These are phyloP conservation scores for Willisornis vidua DNA, from an alignment of 2,113 vertebrate species.

Conservation along the genomic window DNA sequence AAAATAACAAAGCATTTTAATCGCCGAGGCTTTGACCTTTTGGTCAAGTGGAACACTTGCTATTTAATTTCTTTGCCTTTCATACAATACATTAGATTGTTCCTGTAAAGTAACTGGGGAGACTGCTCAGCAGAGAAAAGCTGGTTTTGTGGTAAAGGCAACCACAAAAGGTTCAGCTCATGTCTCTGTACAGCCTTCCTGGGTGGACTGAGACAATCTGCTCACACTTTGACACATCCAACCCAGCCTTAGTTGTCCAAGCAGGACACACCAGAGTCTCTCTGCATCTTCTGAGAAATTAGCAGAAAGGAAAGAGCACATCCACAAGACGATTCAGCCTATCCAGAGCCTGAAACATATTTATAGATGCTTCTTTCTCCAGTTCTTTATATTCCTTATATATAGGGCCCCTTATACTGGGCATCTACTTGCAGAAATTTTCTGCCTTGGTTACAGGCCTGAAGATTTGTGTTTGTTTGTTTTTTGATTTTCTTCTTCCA, in stretches of 20 bases:
- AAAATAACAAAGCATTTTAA: constrained; percentile 62
- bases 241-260: not conserved
- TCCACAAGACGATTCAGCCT: not conserved
- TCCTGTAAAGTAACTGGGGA: not conserved
- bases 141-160: not conserved
- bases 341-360: not conserved
- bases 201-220: not conserved
- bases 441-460: not conserved
- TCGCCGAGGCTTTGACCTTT: constrained; percentile 63
- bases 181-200: not conserved
- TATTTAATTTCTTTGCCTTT: constrained; percentile 59
- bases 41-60: constrained; percentile 44
- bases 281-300: not conserved
- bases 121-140: not conserved
- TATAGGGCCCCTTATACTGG: too few relatives aligned
- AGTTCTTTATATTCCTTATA: not conserved
- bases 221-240: rapidly evolving
- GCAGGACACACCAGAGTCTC: not conserved
- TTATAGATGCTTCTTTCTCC: not conserved
- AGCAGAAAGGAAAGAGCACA: not conserved
- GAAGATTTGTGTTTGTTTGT: not conserved
- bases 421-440: not conserved
- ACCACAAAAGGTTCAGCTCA: not conserved
- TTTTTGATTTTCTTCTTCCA: not conserved
- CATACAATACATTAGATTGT: not conserved